Base-by-base conservation (phyloP, 1,140 invertebrate species). In the Diorhabda sublineata region DNA sequence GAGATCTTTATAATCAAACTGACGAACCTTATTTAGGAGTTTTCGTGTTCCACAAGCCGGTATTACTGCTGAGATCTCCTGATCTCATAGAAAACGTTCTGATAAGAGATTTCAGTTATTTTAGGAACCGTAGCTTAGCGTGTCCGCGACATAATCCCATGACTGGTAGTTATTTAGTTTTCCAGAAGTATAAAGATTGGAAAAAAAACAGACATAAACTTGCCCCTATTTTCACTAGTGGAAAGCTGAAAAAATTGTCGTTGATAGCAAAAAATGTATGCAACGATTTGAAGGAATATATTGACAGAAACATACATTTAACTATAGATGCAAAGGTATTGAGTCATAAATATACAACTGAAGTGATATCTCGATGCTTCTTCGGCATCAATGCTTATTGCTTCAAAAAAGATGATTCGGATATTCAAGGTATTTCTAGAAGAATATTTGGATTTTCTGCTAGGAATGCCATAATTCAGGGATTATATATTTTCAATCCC, bases 41-140 rank as follows among this genome's bases (percentile, higher is more conserved):
- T 8, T 83, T 80, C 58, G 59, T 81, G 4, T 77, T 83, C 8
- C 58, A 71, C 42, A 64, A 68, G 43, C 74, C 74, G 7, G 11
- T 59, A 3, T 45, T 69, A 58, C 52, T 82, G 45, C 61, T 86
- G 0, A 71, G 81, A 69, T 84, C 87, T 74, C 81, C 84, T 6
- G 84, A 87, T 3, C 66, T 88, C 7, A 83, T 88, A 2, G 87
- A 86, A 77, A 72, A 79, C 44, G 73, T 88, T 45, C 78, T 84
- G 59, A 84, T 87, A 42, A 81, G 82, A 73, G 86, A 88, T 76
- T 87, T 87, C 77, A 83, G 86, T 69, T 75, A 85, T 78, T 88
- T 88, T 71, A 77, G 81, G 6, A 84, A 87, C 69, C 77, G 82
- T 5, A 69, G 43, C 8, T 47, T 70, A 1, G 44, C 60, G 3